Conservation (phyloP, 2,113 vertebrate species). For the Cavia aperea region DNA sequence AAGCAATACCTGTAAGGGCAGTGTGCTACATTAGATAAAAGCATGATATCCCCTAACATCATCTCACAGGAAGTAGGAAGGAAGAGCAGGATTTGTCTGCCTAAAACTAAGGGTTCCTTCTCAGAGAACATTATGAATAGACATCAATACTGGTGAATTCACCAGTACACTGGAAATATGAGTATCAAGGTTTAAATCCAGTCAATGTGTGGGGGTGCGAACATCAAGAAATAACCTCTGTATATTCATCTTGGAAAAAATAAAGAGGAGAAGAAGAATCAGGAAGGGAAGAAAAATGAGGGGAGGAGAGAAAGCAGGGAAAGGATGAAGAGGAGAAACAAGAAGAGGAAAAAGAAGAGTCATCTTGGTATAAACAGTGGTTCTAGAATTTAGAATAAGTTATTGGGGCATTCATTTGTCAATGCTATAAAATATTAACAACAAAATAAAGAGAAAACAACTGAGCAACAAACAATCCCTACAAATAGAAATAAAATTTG, state of each 20-base stretch:
- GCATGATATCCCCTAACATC: background rate
- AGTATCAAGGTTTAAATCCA: background rate
- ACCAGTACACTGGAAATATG: background rate
- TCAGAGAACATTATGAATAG: background rate
- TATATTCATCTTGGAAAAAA: background rate
- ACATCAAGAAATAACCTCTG: background rate
- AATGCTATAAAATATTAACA: conserved; percentile 36
- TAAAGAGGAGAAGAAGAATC: background rate
- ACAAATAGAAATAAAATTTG: conserved; percentile 61
- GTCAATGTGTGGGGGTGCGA: background rate
- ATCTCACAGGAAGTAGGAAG: background rate
- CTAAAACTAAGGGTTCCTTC: background rate
- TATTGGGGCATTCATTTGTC: conserved; percentile 43
- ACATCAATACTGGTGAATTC: background rate
- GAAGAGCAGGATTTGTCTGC: background rate
- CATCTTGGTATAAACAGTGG: conserved; percentile 19
- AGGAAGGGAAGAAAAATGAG: background rate
- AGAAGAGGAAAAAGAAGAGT: background rate
- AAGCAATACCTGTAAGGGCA: background rate
- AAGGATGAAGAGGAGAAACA: background rate
- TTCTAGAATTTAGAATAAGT: conserved; percentile 47
- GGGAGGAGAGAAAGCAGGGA: background rate
- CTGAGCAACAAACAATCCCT: conserved; percentile 53
- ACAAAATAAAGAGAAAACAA: conserved; percentile 58
- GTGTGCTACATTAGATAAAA: background rate